Conservation (phyloP, 2,888 invertebrate genomes). For the Osedax fenrisi region DNA sequence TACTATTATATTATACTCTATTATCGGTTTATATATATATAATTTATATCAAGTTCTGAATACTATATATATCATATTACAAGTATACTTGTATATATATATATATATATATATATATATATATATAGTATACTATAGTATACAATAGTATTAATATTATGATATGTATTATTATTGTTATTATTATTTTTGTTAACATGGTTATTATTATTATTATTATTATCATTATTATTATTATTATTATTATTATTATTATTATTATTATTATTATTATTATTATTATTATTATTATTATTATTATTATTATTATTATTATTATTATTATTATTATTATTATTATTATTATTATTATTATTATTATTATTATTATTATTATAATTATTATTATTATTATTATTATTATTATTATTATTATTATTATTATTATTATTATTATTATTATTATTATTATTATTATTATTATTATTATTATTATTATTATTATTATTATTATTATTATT, state of each 20-base stretch:
- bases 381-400: neutral
- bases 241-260: neutral
- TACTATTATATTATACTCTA: no score
- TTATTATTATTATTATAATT: neutral
- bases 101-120: neutral
- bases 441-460: neutral
- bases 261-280: neutral
- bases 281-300: neutral
- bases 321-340: neutral
- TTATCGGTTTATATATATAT: no score
- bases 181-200: neutral
- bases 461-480: neutral
- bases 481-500: neutral
- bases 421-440: neutral
- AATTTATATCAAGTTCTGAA: no score
- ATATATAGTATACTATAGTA: neutral
- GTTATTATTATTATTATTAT: neutral
- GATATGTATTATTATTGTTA: neutral
- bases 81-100: neutral
- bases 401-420: neutral
- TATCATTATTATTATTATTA: neutral
- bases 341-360: neutral
- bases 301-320: neutral
- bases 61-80: no score
- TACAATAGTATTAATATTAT: neutral